Evolutionary conservation across 2,113 vertebrate species (phyloP).

Genomic region (Planiliza haematocheilus): DNA sequence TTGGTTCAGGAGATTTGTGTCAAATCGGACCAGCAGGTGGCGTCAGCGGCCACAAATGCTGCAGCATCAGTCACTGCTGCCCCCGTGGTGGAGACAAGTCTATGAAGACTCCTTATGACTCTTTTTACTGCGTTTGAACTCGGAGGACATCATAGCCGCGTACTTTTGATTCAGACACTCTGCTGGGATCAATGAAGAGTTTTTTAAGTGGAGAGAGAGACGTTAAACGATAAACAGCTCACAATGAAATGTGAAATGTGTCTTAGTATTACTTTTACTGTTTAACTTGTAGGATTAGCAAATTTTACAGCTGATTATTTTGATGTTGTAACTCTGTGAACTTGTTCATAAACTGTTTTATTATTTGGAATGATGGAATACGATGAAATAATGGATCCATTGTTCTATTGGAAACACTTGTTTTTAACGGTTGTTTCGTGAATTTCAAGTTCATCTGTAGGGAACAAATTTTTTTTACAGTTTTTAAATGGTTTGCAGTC

Average conservation of each 20-base stretch:
- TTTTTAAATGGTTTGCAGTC: conserved; percentile 25
- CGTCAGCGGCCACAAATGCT: conserved; percentile 60
- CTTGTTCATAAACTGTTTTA: conserved; percentile 23
- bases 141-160: conserved; percentile 16
- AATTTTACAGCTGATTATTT: conserved; percentile 35
- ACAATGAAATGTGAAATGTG: conserved; percentile 63
- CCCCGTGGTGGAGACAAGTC: conserved; percentile 77
- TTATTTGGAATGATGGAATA: conserved; percentile 31
- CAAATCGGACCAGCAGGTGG: conserved; percentile 64
- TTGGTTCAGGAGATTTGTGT: conserved; percentile 90
- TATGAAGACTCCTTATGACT: conserved; percentile 59
- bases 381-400: conserved; percentile 28
- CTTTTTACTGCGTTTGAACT: conserved; percentile 25
- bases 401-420: conserved; percentile 49
- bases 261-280: conserved; percentile 66
- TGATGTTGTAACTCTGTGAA: conserved; percentile 31
- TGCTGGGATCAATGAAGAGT: conserved; percentile 53
- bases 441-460: conserved; percentile 37
- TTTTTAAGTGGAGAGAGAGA: conserved; percentile 15
- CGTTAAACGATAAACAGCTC: conserved; percentile 18
- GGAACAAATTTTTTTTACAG: conserved; percentile 12
- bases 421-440: conserved; percentile 52
- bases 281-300: conserved; percentile 38
- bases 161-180: conserved; percentile 2
- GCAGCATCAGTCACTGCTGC: conserved; percentile 43